A percentile compares a stretch with the other conserved stretches of the same genome.
These are phyloP conservation scores for Aplysina aerophoba DNA, from an alignment of 37 sponge, comb jelly and placozoan genomes.

Conservation along the genomic window DNA sequence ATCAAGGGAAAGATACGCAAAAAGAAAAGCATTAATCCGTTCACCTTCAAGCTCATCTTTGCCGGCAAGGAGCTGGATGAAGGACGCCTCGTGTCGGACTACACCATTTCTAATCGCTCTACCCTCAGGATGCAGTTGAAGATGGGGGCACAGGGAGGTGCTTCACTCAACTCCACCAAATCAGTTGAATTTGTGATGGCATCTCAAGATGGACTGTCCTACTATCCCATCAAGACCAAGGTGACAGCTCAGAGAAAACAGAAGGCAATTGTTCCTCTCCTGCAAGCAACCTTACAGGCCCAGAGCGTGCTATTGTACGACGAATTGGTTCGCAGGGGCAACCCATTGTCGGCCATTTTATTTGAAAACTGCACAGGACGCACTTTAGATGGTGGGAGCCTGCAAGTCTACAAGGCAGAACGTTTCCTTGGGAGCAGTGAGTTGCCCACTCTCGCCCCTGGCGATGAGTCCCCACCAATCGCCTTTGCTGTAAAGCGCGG, in stretches of 20 bases:
- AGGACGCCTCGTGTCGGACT: slow-evolving; percentile 84
- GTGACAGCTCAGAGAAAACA: slow-evolving; percentile 93
- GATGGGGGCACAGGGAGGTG: neutral
- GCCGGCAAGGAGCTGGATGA: slow-evolving; percentile 80
- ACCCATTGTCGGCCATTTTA: slow-evolving; percentile 78
- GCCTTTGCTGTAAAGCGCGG: slow-evolving; percentile 87
- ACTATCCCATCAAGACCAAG: slow-evolving; percentile 71
- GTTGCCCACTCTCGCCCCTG: slow-evolving; percentile 76
- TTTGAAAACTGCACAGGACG: slow-evolving; percentile 93
- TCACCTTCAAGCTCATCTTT: slow-evolving; percentile 68
- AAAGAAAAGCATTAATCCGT: slow-evolving; percentile 41
- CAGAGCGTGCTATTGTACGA: slow-evolving; percentile 82
- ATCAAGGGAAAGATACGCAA: slow-evolving; percentile 66
- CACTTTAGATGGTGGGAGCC: slow-evolving; percentile 82
- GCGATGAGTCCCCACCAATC: slow-evolving; percentile 90
- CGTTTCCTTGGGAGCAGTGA: slow-evolving; percentile 71
- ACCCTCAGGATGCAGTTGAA: slow-evolving; percentile 54
- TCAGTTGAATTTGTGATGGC: slow-evolving; percentile 74
- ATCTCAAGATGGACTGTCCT: slow-evolving; percentile 83
- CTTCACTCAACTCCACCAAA: too few species aligned
- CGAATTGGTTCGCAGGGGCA: slow-evolving; percentile 80
- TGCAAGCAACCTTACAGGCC: slow-evolving; percentile 73
- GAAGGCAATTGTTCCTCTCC: slow-evolving; percentile 87
- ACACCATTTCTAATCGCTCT: slow-evolving; percentile 73
- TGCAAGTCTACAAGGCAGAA: slow-evolving; percentile 59